Conservation (phyloP, 2,797 vertebrate species). For the Myotis vivesi region DNA sequence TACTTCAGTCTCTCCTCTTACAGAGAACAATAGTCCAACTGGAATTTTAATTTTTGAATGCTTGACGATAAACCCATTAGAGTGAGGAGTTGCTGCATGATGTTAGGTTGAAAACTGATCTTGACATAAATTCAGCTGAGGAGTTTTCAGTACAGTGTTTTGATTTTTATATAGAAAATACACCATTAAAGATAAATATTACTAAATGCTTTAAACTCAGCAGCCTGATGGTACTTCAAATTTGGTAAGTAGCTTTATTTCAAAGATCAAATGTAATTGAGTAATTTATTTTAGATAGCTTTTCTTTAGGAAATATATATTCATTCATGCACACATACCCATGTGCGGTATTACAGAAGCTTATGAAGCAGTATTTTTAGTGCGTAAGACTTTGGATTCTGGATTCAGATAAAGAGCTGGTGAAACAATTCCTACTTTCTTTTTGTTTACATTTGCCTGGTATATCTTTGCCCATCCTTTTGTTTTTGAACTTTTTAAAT, state of each 20-base stretch:
- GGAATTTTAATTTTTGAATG: slow-evolving; percentile 33
- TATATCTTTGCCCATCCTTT: not conserved
- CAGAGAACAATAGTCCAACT: not conserved
- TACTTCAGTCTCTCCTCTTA: not conserved
- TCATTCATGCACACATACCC: not conserved
- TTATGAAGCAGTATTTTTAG: not conserved
- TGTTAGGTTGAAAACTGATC: not conserved
- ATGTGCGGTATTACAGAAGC: not conserved
- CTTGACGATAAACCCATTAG: not conserved
- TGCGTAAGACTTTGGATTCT: not conserved
- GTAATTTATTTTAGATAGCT: not conserved
- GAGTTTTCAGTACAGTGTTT: slow-evolving; percentile 6
- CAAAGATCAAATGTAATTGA: slow-evolving; percentile 4
- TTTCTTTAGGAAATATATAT: not conserved
- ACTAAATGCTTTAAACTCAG: slow-evolving; percentile 1
- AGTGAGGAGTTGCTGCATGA: not conserved
- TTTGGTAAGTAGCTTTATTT: slow-evolving; percentile 28
- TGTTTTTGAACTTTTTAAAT: not conserved
- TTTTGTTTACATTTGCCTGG: not conserved
- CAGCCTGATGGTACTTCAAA: not conserved
- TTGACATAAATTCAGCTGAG: not conserved
- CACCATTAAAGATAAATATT: not conserved
- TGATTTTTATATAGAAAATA: slow-evolving; percentile 34
- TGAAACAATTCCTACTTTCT: not conserved
- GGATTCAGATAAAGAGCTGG: not conserved